Base-by-base conservation (phyloP, 2,797 vertebrate genomes). In the Propithecus deckenii region DNA sequence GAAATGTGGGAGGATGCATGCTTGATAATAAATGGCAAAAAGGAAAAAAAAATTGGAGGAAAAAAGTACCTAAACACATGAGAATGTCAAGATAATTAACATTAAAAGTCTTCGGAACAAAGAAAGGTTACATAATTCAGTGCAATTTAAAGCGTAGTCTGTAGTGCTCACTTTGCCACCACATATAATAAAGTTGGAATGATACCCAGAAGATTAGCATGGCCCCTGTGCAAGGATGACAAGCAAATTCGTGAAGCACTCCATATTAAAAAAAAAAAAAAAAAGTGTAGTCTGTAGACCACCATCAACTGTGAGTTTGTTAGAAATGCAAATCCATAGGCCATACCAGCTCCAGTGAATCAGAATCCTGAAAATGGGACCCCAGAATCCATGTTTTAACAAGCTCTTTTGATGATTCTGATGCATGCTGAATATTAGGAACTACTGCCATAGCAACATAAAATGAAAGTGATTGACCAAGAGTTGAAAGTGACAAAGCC, bases 51-150 rank as follows among this genome's bases (percentile, higher is more conserved):
- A 67, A 25, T 28, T 75, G 41, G 13, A 89, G 20, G 14, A 72
- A 48, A 67, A 5, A 76, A 69, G 25, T 46, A 91, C 28, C 17
- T 91, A 88, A 92, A 25, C 10, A 80, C 61, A 32, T 43, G 38
- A 65, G 14, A 52, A 76, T 88, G 4, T 90, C 65, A 72, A 61
- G 23, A 80, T 86, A 88, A 88, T 75, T 94, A 92, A 89, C n/a
- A 94, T 38, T 5, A 52, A 76, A 91, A 41, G 43, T 65, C 67
- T 80, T 81, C 23, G 63, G 30, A 96, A 89, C 18, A 92, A 88
- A 8, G n/a, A 59, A 89, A 59, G 6, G 0, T 94, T 57, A 84
- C 18, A 43, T 57, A 63, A 48, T 1, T 4, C 48, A 71, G 9
- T 18, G 11, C 22, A 89, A 71, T 17, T 63, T 92, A 71, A 80